A percentile compares a stretch with the other conserved stretches of the same genome.
phyloP scores from a whole-genome alignment of 2,113 vertebrate genomes.

The Phycodurus eques region DNA sequence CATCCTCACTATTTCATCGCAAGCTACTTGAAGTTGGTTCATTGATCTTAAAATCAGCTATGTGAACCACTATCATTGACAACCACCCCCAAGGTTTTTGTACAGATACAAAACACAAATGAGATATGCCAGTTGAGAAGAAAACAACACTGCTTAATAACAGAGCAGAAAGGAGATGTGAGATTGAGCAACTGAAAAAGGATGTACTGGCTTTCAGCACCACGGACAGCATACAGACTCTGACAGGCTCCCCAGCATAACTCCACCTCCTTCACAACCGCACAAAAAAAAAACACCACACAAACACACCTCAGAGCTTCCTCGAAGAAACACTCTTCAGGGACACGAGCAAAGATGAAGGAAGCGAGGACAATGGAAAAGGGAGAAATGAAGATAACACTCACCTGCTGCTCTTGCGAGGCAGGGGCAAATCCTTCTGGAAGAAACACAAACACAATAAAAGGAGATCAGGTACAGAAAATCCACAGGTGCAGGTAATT shows the following conservation, averaged over 20 bases:
- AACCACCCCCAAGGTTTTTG: too few relatives aligned
- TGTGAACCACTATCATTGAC: neutral
- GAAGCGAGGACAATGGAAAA: neutral
- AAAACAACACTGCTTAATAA: constrained; percentile 10
- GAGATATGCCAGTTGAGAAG: neutral
- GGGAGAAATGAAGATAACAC: constrained; percentile 26
- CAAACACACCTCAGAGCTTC: constrained; percentile 7
- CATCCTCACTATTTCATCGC: too few relatives aligned
- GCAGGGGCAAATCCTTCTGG: constrained; percentile 78
- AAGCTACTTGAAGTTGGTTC: too few relatives aligned
- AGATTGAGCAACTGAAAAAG: neutral
- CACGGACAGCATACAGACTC: constrained; percentile 51
- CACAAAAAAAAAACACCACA: constrained; percentile 14
- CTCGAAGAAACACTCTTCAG: constrained; percentile 8
- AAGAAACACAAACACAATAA: constrained; percentile 49
- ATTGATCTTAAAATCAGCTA: too few relatives aligned
- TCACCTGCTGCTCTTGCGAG: constrained; percentile 80
- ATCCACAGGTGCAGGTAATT: neutral
- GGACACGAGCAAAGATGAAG: neutral
- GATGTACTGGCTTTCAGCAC: constrained; percentile 48
- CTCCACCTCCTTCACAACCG: constrained; percentile 16
- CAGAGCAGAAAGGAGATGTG: neutral
- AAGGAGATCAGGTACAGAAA: constrained; percentile 45
- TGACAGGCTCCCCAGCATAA: constrained; percentile 29
- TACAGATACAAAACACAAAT: too few relatives aligned